These are phyloP conservation scores for Dolichomitus sp. DNA, from an alignment of 2,888 invertebrate genomes.

Conservation along the genomic window DNA sequence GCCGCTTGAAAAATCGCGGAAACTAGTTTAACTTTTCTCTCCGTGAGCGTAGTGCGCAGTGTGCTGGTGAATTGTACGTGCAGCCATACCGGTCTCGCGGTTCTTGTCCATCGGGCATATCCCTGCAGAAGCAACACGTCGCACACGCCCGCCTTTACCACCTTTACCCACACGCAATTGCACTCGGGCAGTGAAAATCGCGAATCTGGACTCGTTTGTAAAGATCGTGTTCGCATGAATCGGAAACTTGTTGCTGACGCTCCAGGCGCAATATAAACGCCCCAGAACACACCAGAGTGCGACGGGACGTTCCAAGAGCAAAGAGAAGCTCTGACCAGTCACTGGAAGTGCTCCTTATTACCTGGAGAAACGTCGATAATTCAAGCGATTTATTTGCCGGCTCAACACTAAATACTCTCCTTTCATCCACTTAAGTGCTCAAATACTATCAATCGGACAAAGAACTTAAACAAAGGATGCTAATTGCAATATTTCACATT, in stretches of 20 bases:
- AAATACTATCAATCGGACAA: background rate
- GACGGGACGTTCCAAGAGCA: background rate
- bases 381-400: constrained; percentile 9
- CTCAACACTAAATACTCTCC: background rate
- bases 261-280: constrained; percentile 10
- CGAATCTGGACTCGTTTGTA: constrained; percentile 36
- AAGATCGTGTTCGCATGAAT: constrained; percentile 12
- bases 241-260: constrained; percentile 25
- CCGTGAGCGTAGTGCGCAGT: constrained; percentile 73
- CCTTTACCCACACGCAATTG: constrained; percentile 1
- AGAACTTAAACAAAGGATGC: background rate
- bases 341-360: background rate
- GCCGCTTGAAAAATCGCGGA: constrained; percentile 80
- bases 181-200: constrained; percentile 48
- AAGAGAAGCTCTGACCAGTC: background rate
- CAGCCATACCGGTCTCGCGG: constrained; percentile 67
- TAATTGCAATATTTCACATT: too few relatives aligned
- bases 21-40: constrained; percentile 85
- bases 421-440: background rate
- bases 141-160: constrained; percentile 21
- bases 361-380: constrained; percentile 20
- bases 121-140: background rate
- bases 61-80: constrained; percentile 67
- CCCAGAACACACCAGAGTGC: constrained; percentile 1
- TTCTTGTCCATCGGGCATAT: constrained; percentile 47